A percentile compares a stretch with the other conserved stretches of the same genome.
Conservation (phyloP, 2,888 invertebrate genomes). For the Tiliacea citrago region DNA sequence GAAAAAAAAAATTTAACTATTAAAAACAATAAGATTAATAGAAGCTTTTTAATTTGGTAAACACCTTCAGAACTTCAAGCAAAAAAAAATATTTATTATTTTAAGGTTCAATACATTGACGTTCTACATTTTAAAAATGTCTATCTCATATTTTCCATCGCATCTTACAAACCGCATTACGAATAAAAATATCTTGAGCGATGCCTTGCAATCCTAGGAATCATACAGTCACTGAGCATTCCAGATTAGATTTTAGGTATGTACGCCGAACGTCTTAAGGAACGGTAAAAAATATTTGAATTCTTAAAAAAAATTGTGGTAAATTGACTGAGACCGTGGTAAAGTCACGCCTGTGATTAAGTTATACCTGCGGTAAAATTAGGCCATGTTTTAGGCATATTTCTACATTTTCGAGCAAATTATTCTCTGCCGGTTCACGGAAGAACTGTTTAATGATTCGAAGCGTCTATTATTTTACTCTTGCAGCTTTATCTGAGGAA, state of each 20-base stretch:
- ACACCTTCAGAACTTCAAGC: not conserved
- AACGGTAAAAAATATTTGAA: constrained; percentile 22
- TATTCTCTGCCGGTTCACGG: constrained; percentile 22
- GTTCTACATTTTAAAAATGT: constrained; percentile 10
- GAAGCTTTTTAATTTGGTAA: not conserved
- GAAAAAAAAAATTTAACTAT: not conserved
- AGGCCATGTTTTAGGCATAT: constrained; percentile 25
- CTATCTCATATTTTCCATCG: constrained; percentile 11
- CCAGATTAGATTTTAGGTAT: constrained; percentile 9
- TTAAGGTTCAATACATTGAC: not conserved
- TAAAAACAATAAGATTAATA: not conserved
- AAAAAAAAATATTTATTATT: not conserved
- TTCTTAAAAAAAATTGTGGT: constrained; percentile 36
- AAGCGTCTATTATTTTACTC: constrained; percentile 2
- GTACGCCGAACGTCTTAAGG: not conserved
- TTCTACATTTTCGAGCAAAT: constrained; percentile 26
- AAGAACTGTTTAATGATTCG: constrained; percentile 26
- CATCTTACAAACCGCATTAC: constrained; percentile 17
- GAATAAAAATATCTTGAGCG: constrained; percentile 17
- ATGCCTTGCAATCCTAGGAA: constrained; percentile 23
- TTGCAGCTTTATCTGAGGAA: not conserved
- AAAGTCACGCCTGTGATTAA: not conserved
- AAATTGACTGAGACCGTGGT: constrained; percentile 18
- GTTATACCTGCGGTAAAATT: constrained; percentile 16
- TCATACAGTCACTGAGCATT: constrained; percentile 37